These are phyloP conservation scores for Pegea sp. DNA, from an alignment of 23 tunicate genomes.

Conservation along the genomic window DNA sequence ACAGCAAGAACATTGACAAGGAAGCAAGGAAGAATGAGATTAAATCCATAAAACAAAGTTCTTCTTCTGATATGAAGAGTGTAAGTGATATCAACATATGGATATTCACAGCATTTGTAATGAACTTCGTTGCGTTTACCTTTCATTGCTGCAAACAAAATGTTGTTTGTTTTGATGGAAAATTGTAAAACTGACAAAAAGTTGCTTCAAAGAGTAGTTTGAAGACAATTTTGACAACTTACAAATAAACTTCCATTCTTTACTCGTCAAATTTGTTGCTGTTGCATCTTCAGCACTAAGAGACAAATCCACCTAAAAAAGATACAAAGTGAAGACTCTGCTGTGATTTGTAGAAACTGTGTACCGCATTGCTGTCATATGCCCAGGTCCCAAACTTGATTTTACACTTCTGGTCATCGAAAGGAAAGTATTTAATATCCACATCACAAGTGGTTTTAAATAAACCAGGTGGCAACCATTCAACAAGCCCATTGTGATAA, in stretches of 20 bases:
- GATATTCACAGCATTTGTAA: slow-evolving; percentile 58
- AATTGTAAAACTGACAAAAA: neutral
- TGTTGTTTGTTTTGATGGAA: no score
- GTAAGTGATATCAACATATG: slow-evolving; percentile 79
- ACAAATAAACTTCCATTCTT: slow-evolving; percentile 74
- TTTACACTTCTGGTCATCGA: slow-evolving; percentile 58
- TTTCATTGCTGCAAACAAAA: slow-evolving; percentile 70
- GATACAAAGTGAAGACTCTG: neutral
- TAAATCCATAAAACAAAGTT: slow-evolving; percentile 46
- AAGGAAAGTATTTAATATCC: slow-evolving; percentile 63
- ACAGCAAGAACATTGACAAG: slow-evolving; percentile 57
- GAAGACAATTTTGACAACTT: slow-evolving; percentile 5
- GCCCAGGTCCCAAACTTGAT: slow-evolving; percentile 89
- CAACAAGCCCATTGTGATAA: slow-evolving; percentile 17
- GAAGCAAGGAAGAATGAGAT: slow-evolving; percentile 75
- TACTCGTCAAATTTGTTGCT: slow-evolving; percentile 20
- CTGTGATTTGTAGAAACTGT: no score
- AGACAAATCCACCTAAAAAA: slow-evolving; percentile 34
- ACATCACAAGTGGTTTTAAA: slow-evolving; percentile 74
- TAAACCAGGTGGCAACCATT: slow-evolving; percentile 85
- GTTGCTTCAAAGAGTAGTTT: neutral
- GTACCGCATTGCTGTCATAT: slow-evolving; percentile 54
- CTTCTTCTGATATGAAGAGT: slow-evolving; percentile 40
- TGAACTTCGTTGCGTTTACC: slow-evolving; percentile 24
- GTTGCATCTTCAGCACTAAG: slow-evolving; percentile 13